Percentiles rank a stretch among this genome's conserved stretches.
phyloP scores from a whole-genome alignment of 2,888 invertebrate genomes.

The Apodemia duryi region DNA sequence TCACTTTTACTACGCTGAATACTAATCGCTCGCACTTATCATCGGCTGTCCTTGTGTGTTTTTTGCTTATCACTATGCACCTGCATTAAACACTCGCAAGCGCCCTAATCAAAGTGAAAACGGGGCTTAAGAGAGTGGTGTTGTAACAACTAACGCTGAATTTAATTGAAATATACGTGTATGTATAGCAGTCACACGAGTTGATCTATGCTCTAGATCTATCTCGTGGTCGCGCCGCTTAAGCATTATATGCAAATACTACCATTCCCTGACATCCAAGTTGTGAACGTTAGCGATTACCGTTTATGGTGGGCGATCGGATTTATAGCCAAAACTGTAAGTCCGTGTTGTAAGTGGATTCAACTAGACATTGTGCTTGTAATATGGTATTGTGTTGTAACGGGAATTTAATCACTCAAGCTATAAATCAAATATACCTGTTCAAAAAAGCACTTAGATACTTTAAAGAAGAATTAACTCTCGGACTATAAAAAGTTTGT shows the following conservation, averaged over 20 bases:
- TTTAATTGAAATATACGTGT: conserved; percentile 19
- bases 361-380: conserved; percentile 3
- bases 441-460: not conserved
- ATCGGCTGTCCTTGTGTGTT: too few relatives aligned
- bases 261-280: conserved; percentile 47
- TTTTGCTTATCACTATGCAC: too few relatives aligned
- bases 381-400: not conserved
- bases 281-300: conserved; percentile 48
- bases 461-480: not conserved
- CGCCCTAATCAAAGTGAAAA: too few relatives aligned
- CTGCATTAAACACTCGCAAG: too few relatives aligned
- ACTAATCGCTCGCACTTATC: too few relatives aligned
- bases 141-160: not conserved
- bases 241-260: conserved; percentile 68
- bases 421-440: not conserved
- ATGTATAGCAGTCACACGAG: conserved; percentile 45
- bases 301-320: conserved; percentile 33
- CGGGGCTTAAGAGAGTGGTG: not conserved
- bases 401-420: not conserved
- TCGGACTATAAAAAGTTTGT: not conserved
- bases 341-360: conserved; percentile 14
- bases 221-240: conserved; percentile 58
- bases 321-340: conserved; percentile 23
- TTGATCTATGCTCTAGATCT: conserved; percentile 67
- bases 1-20: too few relatives aligned